Conservation (phyloP, 2,113 vertebrate species). For the Notothenia rossii region DNA sequence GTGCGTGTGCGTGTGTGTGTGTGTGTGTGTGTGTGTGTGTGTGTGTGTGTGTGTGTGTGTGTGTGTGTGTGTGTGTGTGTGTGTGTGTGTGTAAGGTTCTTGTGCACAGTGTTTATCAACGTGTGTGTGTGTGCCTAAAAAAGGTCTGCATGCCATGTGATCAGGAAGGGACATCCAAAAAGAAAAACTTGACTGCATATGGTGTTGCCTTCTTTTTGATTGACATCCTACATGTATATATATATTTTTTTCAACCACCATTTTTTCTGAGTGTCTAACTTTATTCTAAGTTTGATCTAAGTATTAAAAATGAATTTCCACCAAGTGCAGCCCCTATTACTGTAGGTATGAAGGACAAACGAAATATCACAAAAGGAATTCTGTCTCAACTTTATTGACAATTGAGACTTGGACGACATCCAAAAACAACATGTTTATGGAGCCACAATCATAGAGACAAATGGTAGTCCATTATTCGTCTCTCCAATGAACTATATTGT, state of each 20-base stretch:
- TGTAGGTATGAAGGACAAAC: not conserved
- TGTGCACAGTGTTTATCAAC: no score
- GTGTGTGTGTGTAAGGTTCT: no score
- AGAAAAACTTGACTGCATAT: not conserved
- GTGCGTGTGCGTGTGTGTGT: no score
- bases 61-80: no score
- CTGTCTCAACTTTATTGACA: not conserved
- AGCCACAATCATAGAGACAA: no score
- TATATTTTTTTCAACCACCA: not conserved
- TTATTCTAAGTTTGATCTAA: not conserved
- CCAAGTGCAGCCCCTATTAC: not conserved
- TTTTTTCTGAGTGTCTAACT: not conserved
- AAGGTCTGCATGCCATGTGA: not conserved
- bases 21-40: no score
- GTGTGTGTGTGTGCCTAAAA: no score
- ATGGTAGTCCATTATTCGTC: no score
- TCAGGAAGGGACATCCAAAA: not conserved
- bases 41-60: no score
- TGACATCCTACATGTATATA: no score
- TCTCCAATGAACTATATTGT: no score
- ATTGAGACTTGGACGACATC: not conserved
- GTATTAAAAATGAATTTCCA: not conserved
- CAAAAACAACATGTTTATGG: no score
- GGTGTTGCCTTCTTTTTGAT: not conserved
- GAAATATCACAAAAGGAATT: not conserved